Conservation (phyloP, 2,113 vertebrate species). For the Cercocebus atys region DNA sequence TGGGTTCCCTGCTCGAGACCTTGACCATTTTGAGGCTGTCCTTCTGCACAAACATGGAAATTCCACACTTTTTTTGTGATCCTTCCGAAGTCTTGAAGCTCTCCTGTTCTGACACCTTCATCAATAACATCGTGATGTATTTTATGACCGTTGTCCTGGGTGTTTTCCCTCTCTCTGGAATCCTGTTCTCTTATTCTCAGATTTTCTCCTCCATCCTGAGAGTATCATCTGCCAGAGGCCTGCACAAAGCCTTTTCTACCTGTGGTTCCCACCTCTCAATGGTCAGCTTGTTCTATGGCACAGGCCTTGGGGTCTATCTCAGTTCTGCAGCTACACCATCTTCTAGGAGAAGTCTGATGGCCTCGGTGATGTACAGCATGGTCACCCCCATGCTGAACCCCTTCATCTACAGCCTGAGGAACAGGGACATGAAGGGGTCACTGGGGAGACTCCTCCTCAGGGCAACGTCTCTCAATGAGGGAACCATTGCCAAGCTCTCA, state of each 20-base stretch:
- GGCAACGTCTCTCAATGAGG: rapidly evolving
- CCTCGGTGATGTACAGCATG: conserved; percentile 8
- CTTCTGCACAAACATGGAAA: conserved; percentile 12
- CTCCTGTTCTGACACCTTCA: background rate
- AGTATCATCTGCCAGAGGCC: background rate
- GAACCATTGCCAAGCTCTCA: rapidly evolving
- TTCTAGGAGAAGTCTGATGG: background rate
- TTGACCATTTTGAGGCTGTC: background rate
- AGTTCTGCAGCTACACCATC: background rate
- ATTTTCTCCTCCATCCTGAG: conserved; percentile 52
- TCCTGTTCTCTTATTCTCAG: conserved; percentile 36
- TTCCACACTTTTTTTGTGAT: conserved; percentile 52
- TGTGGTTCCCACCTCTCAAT: conserved; percentile 43
- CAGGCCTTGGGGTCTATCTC: conserved; percentile 40
- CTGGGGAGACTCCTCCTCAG: background rate
- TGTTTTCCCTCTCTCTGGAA: background rate
- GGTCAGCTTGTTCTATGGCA: conserved; percentile 38
- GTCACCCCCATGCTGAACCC: conserved; percentile 60
- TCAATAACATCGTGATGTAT: conserved; percentile 21
- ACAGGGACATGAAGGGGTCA: conserved; percentile 41
- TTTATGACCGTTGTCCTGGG: background rate
- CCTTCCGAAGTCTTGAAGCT: conserved; percentile 45
- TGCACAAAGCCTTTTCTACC: conserved; percentile 29
- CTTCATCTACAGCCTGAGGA: conserved; percentile 56
- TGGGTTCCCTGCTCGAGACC: conserved; percentile 14